These are phyloP conservation scores for Diachrysia chrysitis DNA, from an alignment of 2,888 invertebrate genomes.

Conservation along the genomic window DNA sequence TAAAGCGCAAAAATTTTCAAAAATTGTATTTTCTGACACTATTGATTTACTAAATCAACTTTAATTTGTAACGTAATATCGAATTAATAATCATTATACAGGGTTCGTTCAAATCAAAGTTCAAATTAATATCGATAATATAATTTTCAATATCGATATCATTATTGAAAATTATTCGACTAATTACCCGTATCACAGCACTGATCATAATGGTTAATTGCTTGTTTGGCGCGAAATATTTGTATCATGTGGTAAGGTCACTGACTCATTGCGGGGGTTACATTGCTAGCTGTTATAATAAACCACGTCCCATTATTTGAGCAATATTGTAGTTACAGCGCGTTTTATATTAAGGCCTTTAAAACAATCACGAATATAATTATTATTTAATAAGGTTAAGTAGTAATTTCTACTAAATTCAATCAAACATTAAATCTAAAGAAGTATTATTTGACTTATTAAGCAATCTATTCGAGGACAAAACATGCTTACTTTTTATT, in stretches of 20 bases:
- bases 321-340: slow-evolving; percentile 8
- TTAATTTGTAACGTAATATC: too few relatives aligned
- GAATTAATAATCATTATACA: too few relatives aligned
- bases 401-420: neutral
- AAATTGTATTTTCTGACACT: too few relatives aligned
- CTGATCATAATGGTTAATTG: neutral
- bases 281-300: slow-evolving; percentile 31
- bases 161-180: neutral
- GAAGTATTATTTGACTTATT: neutral
- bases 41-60: too few relatives aligned
- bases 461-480: neutral
- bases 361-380: neutral
- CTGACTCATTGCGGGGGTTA: slow-evolving; percentile 55
- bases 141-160: too few relatives aligned
- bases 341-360: neutral
- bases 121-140: neutral
- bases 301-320: slow-evolving; percentile 14
- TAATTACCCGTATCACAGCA: neutral
- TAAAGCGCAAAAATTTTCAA: too few relatives aligned
- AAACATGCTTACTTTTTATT: neutral
- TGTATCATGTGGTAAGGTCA: slow-evolving; percentile 37
- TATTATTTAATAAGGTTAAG: too few relatives aligned
- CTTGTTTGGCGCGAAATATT: neutral
- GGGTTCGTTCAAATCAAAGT: neutral
- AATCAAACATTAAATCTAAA: neutral